A percentile compares a stretch with the other conserved stretches of the same genome.
Conservation (phyloP, 2,113 vertebrate genomes). For the Scophthalmus maximus region DNA sequence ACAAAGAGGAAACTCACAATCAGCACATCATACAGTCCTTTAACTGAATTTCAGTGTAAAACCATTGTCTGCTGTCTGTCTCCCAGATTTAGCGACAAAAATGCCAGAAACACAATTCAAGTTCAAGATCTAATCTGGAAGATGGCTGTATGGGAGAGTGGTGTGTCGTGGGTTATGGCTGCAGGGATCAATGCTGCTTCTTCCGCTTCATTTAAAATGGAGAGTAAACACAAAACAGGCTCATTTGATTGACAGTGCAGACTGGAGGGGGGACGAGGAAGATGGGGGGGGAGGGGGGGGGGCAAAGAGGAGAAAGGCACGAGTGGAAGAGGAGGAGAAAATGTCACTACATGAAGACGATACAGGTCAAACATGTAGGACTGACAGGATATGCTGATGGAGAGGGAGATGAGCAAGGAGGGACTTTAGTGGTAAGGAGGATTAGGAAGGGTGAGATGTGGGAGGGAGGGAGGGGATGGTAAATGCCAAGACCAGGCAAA, state of each 20-base stretch:
- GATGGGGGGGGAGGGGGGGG: constrained; percentile 11
- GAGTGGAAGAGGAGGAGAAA: constrained; percentile 6
- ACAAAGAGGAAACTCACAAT: too few species aligned
- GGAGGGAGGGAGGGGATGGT: constrained; percentile 20
- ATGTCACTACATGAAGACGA: constrained; percentile 32
- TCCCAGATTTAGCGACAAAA: neutral
- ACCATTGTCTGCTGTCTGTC: too few species aligned
- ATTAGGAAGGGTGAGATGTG: constrained; percentile 29
- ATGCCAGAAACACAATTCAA: neutral
- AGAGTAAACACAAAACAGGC: constrained; percentile 61
- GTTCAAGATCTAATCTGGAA: constrained; percentile 25
- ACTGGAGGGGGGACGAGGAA: constrained; percentile 47
- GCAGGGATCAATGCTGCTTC: constrained; percentile 13
- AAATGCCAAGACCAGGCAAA: constrained; percentile 46
- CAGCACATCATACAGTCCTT: too few species aligned
- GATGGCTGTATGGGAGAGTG: constrained; percentile 19
- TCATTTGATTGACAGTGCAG: constrained; percentile 72
- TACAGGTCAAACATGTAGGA: constrained; percentile 27
- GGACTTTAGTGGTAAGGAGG: constrained; percentile 42
- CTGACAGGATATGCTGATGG: constrained; percentile 47
- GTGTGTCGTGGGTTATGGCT: constrained; percentile 18
- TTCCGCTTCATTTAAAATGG: constrained; percentile 49
- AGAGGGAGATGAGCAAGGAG: constrained; percentile 27
- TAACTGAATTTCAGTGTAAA: too few species aligned
- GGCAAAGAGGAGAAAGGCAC: neutral